Base-by-base conservation (phyloP, 2,888 invertebrate genomes). In the Sinohyriopsis cumingii region DNA sequence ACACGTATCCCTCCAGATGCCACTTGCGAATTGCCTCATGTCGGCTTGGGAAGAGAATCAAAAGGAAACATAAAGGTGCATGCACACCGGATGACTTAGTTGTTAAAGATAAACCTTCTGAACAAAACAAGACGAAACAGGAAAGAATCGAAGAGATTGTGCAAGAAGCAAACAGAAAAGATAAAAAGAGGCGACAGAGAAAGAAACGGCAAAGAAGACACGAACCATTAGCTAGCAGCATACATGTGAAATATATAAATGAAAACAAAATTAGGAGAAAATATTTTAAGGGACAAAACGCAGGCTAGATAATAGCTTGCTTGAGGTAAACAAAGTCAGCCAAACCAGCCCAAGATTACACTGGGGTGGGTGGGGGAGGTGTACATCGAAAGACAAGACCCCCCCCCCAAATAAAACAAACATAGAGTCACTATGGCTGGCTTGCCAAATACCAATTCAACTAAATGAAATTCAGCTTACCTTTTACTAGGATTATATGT, bases 1-100 rank as follows among this genome's bases (percentile, higher is more conserved):
- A 70, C 20, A 86, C 86, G 0, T 87, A 87, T 68, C 60, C 78
- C 12, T 84, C 87, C 4, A 71, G 81, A 5, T 86, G 86, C 57
- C 82, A 85, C 59, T 67, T 86, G 71, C 67, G 84, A 64, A 79
- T 84, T 20, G 81, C 81, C 19, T 81, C 80, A 57, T 86, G 84
- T 67, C 79, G 77, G 55, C 71, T 71, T 25, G 73, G 71, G 45
- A 76, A 75, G 57, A 68, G 81, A 53, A 76, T 86, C 59, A 78
- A 79, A 72, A 75, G 81, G n/a, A 68, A 67, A 25, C 75, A 79
- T 59, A 69, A 72, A 56, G 82, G 79, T 2, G 60, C 69, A 18
- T 82, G 82, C 62, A 61, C 64, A 7, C 53, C 55, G 18, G 61
- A 59, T 45, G 67, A 69, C 57, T n/a, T 54, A 18, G 24, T 22